Evolutionary conservation across 2,797 vertebrate species (phyloP).

Genomic region (Liparis tanakae): DNA sequence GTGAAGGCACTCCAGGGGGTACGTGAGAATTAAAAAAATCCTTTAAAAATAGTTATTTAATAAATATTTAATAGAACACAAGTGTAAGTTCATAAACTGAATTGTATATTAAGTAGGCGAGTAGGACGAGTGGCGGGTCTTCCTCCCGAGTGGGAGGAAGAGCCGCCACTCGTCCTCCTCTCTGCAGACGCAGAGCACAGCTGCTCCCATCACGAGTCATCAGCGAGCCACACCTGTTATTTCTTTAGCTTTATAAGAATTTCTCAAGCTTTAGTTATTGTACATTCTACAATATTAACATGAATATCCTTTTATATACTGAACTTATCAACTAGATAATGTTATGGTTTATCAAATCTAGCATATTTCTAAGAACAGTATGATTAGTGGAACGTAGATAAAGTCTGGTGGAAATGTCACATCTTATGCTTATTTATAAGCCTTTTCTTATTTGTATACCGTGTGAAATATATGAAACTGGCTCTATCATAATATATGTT

Average conservation of each 20-base stretch:
- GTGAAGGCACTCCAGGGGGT: no score
- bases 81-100: no score
- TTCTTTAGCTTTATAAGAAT: background rate
- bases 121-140: no score
- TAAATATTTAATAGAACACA: no score
- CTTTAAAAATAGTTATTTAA: no score
- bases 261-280: background rate
- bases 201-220: no score
- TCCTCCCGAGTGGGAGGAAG: no score
- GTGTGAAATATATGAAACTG: background rate
- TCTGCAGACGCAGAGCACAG: conserved; percentile 11
- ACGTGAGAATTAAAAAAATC: no score
- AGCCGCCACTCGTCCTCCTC: conserved; percentile 38
- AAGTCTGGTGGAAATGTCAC: background rate
- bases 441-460: background rate
- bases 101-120: no score
- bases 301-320: background rate
- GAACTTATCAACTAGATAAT: background rate
- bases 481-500: background rate
- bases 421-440: background rate
- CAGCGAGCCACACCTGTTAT: no score
- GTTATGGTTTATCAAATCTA: background rate
- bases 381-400: background rate
- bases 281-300: background rate
- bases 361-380: background rate